Evolutionary conservation across 2,113 vertebrate species (phyloP).

Genomic region (Anhinga rufa): DNA sequence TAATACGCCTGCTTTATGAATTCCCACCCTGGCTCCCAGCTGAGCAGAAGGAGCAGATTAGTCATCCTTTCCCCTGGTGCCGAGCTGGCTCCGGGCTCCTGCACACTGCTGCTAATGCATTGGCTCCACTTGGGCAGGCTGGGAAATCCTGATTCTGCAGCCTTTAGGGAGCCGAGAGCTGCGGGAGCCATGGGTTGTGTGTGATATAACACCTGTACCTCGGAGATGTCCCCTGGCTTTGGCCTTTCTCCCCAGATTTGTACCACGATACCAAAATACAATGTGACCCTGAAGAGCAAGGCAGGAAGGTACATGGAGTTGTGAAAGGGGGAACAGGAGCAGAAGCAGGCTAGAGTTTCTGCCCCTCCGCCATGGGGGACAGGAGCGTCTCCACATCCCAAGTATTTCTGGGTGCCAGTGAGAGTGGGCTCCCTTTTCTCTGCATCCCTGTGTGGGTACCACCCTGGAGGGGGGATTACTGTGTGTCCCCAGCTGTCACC

Average conservation of each 20-base stretch:
- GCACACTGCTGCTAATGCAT: background rate
- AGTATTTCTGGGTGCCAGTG: background rate
- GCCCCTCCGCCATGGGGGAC: no score
- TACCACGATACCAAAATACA: rapidly evolving
- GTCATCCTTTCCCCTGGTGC: background rate
- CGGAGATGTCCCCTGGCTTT: background rate
- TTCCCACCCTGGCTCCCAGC: background rate
- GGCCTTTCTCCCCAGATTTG: background rate
- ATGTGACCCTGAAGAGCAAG: background rate
- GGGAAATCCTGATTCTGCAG: background rate
- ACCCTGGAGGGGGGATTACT: background rate
- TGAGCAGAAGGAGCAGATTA: background rate
- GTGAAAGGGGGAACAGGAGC: background rate
- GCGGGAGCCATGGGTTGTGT: background rate
- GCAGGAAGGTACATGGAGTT: rapidly evolving
- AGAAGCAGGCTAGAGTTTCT: background rate
- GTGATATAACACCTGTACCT: background rate
- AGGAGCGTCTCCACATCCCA: background rate
- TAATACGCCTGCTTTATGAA: background rate
- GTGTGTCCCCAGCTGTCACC: background rate
- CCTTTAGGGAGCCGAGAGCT: background rate
- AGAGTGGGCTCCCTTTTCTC: background rate
- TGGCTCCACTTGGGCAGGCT: background rate
- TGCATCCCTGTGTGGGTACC: background rate
- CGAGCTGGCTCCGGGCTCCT: background rate